Percentiles rank a stretch among this genome's conserved stretches.
Evolutionary conservation across 2,113 vertebrate species (phyloP).

Genomic region (Apodemus speciosus): DNA sequence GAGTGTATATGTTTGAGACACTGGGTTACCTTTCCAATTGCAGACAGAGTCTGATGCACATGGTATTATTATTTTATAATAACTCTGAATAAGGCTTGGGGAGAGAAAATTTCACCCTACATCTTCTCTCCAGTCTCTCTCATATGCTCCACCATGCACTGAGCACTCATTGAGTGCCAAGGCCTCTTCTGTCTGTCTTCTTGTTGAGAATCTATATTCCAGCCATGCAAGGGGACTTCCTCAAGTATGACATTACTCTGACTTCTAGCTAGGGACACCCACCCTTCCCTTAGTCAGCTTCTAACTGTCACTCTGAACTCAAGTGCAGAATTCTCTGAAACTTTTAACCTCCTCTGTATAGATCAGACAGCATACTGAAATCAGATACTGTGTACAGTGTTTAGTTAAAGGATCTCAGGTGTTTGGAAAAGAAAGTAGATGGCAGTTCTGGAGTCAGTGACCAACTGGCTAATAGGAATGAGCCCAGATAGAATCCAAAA

Average conservation of each 20-base stretch:
- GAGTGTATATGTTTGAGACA: neutral
- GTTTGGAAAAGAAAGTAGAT: neutral
- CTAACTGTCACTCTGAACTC: neutral
- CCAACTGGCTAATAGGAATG: neutral
- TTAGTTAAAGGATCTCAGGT: neutral
- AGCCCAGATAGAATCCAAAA: too few species aligned
- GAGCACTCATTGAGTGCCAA: neutral
- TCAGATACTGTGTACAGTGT: neutral
- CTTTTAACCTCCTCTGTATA: too few species aligned
- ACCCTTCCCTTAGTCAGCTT: neutral
- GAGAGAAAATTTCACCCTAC: neutral
- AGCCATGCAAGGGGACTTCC: neutral
- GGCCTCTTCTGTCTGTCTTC: neutral
- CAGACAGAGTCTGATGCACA: neutral
- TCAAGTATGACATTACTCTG: neutral
- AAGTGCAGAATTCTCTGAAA: neutral
- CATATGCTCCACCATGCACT: neutral
- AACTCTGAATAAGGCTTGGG: neutral
- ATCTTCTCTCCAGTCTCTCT: neutral
- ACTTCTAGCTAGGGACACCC: neutral
- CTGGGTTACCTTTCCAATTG: neutral
- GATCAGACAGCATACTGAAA: neutral
- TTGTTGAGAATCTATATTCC: neutral
- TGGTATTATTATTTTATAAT: neutral
- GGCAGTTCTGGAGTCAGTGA: neutral